phyloP scores from a whole-genome alignment of 2,888 invertebrate genomes.

The Epicampocera succincta region DNA sequence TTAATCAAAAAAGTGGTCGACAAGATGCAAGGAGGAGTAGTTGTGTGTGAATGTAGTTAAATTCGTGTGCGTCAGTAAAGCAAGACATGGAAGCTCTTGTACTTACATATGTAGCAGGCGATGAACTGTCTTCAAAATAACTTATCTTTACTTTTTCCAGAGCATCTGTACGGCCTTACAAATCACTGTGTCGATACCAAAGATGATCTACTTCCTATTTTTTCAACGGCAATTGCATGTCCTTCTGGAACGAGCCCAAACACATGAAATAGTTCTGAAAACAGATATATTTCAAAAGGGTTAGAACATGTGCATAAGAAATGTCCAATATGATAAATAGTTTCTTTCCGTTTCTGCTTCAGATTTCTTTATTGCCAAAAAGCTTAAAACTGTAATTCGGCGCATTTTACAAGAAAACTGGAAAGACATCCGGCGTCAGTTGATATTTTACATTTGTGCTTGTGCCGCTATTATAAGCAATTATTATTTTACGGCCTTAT shows the following conservation, averaged over 20 bases:
- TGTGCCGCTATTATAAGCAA: slow-evolving; percentile 71
- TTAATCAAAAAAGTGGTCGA: no score
- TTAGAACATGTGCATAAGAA: no score
- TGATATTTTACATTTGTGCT: slow-evolving; percentile 73
- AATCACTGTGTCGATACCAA: slow-evolving; percentile 71
- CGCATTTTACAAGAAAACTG: slow-evolving; percentile 73
- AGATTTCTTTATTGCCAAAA: slow-evolving; percentile 72
- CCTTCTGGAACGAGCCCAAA: slow-evolving; percentile 71
- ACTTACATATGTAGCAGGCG: no score
- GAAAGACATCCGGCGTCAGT: slow-evolving; percentile 73
- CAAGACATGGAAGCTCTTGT: no score
- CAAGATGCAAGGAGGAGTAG: no score
- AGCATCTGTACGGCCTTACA: slow-evolving; percentile 72
- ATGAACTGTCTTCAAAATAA: neutral
- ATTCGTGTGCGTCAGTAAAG: no score
- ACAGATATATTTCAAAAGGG: slow-evolving; percentile 74
- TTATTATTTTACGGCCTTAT: slow-evolving; percentile 73
- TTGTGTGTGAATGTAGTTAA: no score
- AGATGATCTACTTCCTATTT: slow-evolving; percentile 74
- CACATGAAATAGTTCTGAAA: slow-evolving; percentile 73
- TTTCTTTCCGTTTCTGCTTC: neutral
- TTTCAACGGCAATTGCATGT: slow-evolving; percentile 72
- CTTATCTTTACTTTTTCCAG: slow-evolving; percentile 68
- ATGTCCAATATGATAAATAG: neutral
- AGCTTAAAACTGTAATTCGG: slow-evolving; percentile 71